Evolutionary conservation across 2,797 vertebrate genomes (phyloP), one percentile per base, ranked within the genome.

Genomic region (Nannoperca australis): DNA sequence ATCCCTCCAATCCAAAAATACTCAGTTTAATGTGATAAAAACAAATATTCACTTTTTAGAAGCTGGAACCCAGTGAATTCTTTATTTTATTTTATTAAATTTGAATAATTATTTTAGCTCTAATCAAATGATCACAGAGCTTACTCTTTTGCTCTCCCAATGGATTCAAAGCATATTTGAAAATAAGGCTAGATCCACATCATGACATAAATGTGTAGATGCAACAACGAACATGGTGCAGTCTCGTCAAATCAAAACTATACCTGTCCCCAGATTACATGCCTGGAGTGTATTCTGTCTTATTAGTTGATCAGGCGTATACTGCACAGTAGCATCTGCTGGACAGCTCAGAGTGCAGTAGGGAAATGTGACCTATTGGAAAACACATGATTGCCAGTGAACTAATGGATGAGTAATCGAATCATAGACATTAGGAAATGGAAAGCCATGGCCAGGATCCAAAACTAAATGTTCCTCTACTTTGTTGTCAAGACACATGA

Each of bases 371-470:
- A 82, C 84, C 89, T 82, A 71, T 83, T 61, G 85, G 60, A 64
- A 83, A 78, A 86, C 30, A 84, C 68, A 84, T 85, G 89, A 90
- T 74, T 89, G 89, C 81, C 72, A 78, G 78, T 82, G 73, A 91
- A 87, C 81, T 91, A 93, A 94, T 92, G 93, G 90, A 85, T 30
- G 54, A 68, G 22, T 92, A 94, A 95, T 92, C 36, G 27, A 92
- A 94, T 94, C 89, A 86, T n/a, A 77, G 83, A 87, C 88, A 90
- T 89, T 85, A 88, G 87, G 74, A 83, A 89, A 88, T 88, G 85
- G 82, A 88, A 82, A 76, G 27, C 38, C 53, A 58, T 73, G 84
- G 85, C 66, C 15, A 3, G 13, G 55, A 67, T 84, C 76, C 79
- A 90, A 85, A 84, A 86, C 66, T 51, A 76, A 84, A 81, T 11